These are phyloP conservation scores for Myodes glareolus DNA, from an alignment of 2,113 vertebrate species.

Conservation along the genomic window DNA sequence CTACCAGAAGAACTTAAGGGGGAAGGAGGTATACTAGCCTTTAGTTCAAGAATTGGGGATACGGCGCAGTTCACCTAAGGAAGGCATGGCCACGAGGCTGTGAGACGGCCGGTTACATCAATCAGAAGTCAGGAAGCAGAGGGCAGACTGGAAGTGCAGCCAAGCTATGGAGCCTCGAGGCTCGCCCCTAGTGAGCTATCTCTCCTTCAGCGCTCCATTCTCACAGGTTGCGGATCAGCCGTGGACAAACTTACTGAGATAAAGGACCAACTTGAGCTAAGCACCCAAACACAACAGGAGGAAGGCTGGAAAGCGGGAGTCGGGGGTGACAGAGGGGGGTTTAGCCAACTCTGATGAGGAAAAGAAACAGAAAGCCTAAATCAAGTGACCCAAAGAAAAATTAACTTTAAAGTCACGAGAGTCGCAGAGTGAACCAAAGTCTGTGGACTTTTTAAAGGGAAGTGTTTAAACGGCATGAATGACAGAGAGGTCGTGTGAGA, in stretches of 20 bases:
- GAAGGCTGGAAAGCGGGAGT: background rate
- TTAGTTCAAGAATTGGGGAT: background rate
- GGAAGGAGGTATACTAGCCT: background rate
- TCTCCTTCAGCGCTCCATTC: background rate
- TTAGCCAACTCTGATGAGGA: background rate
- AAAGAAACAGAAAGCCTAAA: conserved; percentile 19
- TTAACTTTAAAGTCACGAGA: background rate
- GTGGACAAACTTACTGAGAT: background rate
- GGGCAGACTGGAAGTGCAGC: background rate
- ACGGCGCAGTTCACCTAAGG: background rate
- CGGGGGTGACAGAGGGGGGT: background rate
- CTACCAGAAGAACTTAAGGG: background rate
- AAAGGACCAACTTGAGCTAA: background rate
- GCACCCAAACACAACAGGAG: background rate
- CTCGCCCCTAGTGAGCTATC: background rate
- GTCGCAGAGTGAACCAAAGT: conserved; percentile 1
- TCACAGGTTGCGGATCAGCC: background rate
- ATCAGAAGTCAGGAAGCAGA: background rate
- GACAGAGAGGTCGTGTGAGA: background rate
- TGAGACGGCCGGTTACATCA: background rate
- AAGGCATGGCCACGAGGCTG: rapidly evolving
- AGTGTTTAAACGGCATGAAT: background rate
- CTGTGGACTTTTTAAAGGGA: background rate
- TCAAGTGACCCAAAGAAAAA: conserved; percentile 4
- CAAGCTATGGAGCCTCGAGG: background rate